phyloP scores from a whole-genome alignment of 2,113 vertebrate genomes.

The Lipophrys pholis region DNA sequence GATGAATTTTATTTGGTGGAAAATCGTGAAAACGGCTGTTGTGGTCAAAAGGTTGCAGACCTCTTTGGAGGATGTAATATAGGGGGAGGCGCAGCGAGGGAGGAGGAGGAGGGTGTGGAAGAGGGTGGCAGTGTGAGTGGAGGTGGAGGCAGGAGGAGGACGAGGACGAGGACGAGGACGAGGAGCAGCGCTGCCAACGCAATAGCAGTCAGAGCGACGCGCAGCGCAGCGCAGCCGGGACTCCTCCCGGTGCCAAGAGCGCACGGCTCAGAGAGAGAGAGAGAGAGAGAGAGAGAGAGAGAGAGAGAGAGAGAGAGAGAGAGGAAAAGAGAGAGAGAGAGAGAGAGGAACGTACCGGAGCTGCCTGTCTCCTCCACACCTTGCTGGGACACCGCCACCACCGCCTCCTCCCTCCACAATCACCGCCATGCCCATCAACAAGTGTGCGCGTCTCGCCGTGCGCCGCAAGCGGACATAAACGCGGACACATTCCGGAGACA shows the following conservation, averaged over 20 bases:
- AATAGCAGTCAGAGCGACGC: slow-evolving; percentile 31
- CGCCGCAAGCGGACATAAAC: background rate
- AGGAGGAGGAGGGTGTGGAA: background rate
- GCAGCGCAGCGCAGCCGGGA: slow-evolving; percentile 44
- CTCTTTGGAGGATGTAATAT: too few relatives aligned
- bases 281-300: background rate
- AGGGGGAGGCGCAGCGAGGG: too few relatives aligned
- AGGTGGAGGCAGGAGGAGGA: slow-evolving; percentile 5
- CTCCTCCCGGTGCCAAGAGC: slow-evolving; percentile 36
- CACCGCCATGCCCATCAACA: slow-evolving; percentile 38
- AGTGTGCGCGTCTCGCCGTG: slow-evolving; percentile 9
- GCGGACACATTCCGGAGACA: background rate
- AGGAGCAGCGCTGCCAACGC: slow-evolving; percentile 27
- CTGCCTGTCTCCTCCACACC: slow-evolving; percentile 4
- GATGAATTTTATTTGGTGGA: too few relatives aligned
- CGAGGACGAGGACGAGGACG: background rate
- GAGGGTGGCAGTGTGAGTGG: background rate
- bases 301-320: background rate
- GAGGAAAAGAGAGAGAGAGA: too few relatives aligned
- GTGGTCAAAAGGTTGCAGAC: too few relatives aligned
- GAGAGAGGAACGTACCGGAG: slow-evolving; percentile 11
- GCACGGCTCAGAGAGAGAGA: background rate
- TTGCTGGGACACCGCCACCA: background rate
- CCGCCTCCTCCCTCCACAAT: background rate
- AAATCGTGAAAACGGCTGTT: too few relatives aligned